Evolutionary conservation across 2,113 vertebrate genomes (phyloP).

Genomic region (Plecotus auritus): DNA sequence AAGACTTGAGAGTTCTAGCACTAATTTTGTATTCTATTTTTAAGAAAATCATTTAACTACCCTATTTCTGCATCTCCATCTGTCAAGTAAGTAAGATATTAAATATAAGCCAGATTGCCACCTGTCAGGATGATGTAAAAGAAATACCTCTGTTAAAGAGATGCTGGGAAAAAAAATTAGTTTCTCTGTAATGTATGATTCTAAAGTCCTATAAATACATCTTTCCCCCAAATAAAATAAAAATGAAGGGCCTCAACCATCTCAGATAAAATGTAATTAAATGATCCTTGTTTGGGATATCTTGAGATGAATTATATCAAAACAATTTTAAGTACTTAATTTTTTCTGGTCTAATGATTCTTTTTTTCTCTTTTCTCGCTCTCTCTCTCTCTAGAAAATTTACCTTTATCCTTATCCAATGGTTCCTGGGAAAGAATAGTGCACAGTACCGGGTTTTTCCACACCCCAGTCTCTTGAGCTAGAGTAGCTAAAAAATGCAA

Average conservation of each 20-base stretch:
- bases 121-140: neutral
- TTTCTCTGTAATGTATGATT: conserved; percentile 28
- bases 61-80: conserved; percentile 13
- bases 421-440: conserved; percentile 86
- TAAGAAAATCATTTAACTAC: neutral
- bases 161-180: neutral
- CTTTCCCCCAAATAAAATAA: conserved; percentile 30
- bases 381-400: conserved; percentile 25
- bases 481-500: conserved; percentile 86
- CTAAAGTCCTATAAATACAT: conserved; percentile 30
- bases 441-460: conserved; percentile 87
- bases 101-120: conserved; percentile 28
- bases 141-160: conserved; percentile 11
- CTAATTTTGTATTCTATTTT: neutral
- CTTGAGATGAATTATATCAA: conserved; percentile 41
- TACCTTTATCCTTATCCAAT: conserved; percentile 87
- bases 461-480: conserved; percentile 88
- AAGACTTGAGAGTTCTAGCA: neutral
- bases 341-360: conserved; percentile 22
- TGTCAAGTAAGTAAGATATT: conserved; percentile 19
- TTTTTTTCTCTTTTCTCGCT: neutral
- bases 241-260: conserved; percentile 8
- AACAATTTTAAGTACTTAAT: conserved; percentile 45
- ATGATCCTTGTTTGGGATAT: conserved; percentile 2
- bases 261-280: conserved; percentile 47